These are phyloP conservation scores for Aphaenogaster floridana DNA, from an alignment of 1,140 invertebrate genomes.

Conservation along the genomic window DNA sequence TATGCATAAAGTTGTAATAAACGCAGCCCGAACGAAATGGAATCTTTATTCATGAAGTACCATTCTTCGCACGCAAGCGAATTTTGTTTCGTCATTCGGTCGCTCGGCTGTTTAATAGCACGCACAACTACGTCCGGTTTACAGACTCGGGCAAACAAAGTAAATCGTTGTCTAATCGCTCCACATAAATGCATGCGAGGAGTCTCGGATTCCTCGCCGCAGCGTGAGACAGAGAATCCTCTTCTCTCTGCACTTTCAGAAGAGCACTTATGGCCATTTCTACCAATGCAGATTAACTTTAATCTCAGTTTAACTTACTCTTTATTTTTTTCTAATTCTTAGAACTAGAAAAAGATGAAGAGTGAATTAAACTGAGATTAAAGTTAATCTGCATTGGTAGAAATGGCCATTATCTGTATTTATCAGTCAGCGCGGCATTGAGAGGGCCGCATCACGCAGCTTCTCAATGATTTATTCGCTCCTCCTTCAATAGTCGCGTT, in stretches of 20 bases:
- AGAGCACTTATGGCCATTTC: too few species aligned
- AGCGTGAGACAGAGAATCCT: not conserved
- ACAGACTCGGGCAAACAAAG: not conserved
- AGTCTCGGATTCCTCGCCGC: not conserved
- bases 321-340: too few species aligned
- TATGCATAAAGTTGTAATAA: not conserved
- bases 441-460: not conserved
- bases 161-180: not conserved
- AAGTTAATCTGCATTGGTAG: too few species aligned
- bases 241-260: not conserved
- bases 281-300: too few species aligned
- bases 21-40: not conserved
- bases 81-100: conserved; percentile 4
- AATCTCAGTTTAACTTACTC: too few species aligned
- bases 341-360: too few species aligned
- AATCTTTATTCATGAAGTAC: not conserved
- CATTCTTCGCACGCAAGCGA: not conserved
- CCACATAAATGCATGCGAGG: not conserved
- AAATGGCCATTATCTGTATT: too few species aligned
- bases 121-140: not conserved
- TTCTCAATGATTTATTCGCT: too few species aligned
- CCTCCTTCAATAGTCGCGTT: too few species aligned
- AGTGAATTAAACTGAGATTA: too few species aligned
- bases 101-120: not conserved
- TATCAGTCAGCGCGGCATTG: too few species aligned